Evolutionary conservation across 2,888 invertebrate species (phyloP).

Genomic region (Baronia brevicornis): DNA sequence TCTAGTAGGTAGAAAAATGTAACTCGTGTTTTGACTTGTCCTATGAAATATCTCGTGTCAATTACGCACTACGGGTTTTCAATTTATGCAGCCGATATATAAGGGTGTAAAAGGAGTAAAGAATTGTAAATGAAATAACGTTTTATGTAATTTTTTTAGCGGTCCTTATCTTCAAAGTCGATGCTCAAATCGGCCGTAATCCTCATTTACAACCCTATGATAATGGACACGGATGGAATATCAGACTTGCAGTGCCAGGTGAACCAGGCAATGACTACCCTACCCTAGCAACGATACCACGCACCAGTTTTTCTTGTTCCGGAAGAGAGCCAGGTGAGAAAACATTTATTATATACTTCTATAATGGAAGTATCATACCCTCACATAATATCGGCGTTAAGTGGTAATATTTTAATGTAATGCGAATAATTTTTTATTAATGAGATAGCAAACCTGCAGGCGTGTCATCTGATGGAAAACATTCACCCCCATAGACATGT

Average conservation of each 20-base stretch:
- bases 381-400: too few species aligned
- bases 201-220: conserved; percentile 34
- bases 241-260: conserved; percentile 78
- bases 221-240: conserved; percentile 70
- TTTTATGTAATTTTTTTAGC: conserved; percentile 25
- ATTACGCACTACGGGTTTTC: too few species aligned
- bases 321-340: conserved; percentile 73
- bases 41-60: too few species aligned
- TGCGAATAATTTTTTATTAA: too few species aligned
- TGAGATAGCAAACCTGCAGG: too few species aligned
- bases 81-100: too few species aligned
- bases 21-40: too few species aligned
- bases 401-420: too few species aligned
- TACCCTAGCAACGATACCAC: conserved; percentile 73
- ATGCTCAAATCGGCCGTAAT: conserved; percentile 42
- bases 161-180: conserved; percentile 27
- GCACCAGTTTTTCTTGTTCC: conserved; percentile 77
- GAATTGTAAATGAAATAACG: conserved; percentile 10
- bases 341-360: conserved; percentile 3
- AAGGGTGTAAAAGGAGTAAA: neutral
- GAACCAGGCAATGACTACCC: conserved; percentile 81
- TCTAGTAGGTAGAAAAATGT: too few species aligned
- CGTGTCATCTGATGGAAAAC: too few species aligned
- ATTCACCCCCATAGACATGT: too few species aligned
- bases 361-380: neutral